These are phyloP conservation scores for Columba livia DNA, from an alignment of 2,113 vertebrate genomes.

Conservation along the genomic window DNA sequence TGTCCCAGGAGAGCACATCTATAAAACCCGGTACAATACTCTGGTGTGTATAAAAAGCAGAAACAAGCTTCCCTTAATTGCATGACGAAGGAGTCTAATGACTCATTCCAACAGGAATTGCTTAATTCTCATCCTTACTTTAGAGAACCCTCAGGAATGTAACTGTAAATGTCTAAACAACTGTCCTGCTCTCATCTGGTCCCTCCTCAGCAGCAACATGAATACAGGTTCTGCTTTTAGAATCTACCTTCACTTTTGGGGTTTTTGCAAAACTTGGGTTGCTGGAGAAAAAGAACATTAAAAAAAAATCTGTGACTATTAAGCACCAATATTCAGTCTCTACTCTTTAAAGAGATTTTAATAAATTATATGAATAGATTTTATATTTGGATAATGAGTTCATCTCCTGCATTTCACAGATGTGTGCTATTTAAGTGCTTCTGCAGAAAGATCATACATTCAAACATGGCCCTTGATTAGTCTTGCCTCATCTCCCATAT, in stretches of 20 bases:
- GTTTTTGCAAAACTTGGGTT: neutral
- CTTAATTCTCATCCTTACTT: neutral
- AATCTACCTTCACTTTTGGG: neutral
- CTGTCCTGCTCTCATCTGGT: neutral
- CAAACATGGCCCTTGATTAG: conserved; percentile 28
- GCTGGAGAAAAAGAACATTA: neutral
- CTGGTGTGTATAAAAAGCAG: neutral
- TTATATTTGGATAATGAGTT: conserved; percentile 63
- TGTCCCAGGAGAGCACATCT: neutral
- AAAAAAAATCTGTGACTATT: neutral
- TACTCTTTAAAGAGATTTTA: conserved; percentile 44
- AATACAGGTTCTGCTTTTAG: neutral
- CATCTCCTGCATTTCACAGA: conserved; percentile 56
- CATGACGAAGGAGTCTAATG: neutral
- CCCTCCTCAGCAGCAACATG: neutral
- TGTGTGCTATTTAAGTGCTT: conserved; percentile 63
- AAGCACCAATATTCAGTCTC: neutral
- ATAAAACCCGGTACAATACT: neutral
- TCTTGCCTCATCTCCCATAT: conserved; percentile 42
- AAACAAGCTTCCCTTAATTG: neutral
- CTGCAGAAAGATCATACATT: conserved; percentile 48
- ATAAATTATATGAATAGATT: conserved; percentile 58
- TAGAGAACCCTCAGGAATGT: neutral
- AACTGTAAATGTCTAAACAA: neutral
- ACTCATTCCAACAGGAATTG: neutral